phyloP scores from a whole-genome alignment of 2,797 vertebrate species.

The Alexandromys oeconomus region DNA sequence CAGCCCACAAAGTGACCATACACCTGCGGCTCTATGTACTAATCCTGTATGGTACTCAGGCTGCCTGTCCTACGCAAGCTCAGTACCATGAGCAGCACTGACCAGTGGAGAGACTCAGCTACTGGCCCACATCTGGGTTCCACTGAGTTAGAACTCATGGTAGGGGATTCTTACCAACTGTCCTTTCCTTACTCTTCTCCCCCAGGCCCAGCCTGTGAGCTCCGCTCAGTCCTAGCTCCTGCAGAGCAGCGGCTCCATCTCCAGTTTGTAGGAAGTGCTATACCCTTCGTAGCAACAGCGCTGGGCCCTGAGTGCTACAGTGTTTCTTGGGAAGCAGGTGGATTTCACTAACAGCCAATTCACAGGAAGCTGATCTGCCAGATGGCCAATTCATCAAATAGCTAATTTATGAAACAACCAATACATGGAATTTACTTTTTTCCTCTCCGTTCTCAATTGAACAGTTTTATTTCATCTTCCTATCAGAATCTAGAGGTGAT shows the following conservation, averaged over 20 bases:
- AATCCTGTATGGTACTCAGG: neutral
- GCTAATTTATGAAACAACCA: conserved; percentile 16
- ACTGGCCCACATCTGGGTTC: neutral
- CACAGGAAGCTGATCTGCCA: neutral
- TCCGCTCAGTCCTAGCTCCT: neutral
- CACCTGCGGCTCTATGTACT: neutral
- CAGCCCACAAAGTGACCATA: neutral
- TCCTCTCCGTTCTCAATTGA: neutral
- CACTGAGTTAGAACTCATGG: neutral
- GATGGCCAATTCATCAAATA: neutral
- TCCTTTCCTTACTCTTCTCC: neutral
- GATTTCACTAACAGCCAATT: neutral
- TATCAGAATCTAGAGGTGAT: neutral
- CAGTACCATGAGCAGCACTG: neutral
- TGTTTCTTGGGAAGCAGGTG: neutral
- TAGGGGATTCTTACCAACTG: neutral
- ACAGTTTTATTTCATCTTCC: conserved; percentile 15
- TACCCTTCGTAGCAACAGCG: neutral
- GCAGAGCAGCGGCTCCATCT: neutral
- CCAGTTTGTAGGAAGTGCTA: neutral
- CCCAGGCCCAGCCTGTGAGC: neutral
- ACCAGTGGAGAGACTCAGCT: neutral
- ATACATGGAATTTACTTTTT: conserved; percentile 16
- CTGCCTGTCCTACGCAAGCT: neutral
- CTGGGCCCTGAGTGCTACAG: neutral